These are phyloP conservation scores for Microctonus brassicae DNA, from an alignment of 2,888 invertebrate genomes.

Conservation along the genomic window DNA sequence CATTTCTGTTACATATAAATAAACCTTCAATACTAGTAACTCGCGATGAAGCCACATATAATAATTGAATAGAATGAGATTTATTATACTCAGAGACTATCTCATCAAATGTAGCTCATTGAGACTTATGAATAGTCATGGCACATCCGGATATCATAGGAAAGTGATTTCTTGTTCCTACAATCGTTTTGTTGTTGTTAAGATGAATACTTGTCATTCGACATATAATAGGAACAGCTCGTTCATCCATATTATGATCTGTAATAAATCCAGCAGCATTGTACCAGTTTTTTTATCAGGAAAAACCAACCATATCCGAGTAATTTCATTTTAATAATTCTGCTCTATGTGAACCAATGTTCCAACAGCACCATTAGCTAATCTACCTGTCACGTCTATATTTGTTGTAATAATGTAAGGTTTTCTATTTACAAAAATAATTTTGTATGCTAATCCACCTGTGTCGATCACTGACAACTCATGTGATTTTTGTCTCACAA, in stretches of 20 bases:
- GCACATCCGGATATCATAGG: conserved; percentile 53
- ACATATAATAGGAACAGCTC: conserved; percentile 26
- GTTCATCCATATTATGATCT: not conserved
- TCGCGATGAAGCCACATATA: not conserved
- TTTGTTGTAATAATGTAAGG: conserved; percentile 54
- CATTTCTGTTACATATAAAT: too few relatives aligned
- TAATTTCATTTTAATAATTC: conserved; percentile 33
- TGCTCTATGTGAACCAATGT: conserved; percentile 50
- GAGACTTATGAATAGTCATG: conserved; percentile 42
- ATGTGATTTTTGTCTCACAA: conserved; percentile 43
- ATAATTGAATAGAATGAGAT: not conserved
- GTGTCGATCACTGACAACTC: conserved; percentile 50
- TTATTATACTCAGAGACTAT: conserved; percentile 38
- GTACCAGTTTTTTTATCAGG: conserved; percentile 22
- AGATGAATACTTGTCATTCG: conserved; percentile 13
- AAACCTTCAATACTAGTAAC: not conserved
- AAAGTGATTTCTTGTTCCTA: conserved; percentile 35
- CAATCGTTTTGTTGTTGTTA: conserved; percentile 30
- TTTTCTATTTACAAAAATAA: conserved; percentile 40
- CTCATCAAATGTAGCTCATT: conserved; percentile 36
- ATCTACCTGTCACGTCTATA: conserved; percentile 57
- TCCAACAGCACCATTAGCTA: conserved; percentile 55
- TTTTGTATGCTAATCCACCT: conserved; percentile 54
- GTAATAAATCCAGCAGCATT: too few relatives aligned
- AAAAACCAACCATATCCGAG: conserved; percentile 35